These are phyloP conservation scores for Procavia capensis DNA, from an alignment of 2,113 vertebrate genomes.

Conservation along the genomic window DNA sequence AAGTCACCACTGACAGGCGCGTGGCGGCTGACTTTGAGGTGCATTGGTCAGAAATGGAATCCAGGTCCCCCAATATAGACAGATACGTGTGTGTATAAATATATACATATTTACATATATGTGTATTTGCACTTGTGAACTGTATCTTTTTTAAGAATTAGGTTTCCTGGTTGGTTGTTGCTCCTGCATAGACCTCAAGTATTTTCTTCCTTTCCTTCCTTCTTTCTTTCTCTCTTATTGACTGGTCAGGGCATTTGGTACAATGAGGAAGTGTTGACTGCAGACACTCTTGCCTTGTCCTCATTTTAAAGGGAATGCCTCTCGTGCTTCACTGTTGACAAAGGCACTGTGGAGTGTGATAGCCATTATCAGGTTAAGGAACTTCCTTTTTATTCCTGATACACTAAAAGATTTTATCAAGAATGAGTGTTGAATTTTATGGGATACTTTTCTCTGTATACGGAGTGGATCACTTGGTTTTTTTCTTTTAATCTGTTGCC, in stretches of 20 bases:
- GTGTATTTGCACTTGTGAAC: not conserved
- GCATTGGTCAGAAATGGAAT: too few relatives aligned
- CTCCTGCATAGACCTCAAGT: not conserved
- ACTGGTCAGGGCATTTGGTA: not conserved
- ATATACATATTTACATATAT: too few relatives aligned
- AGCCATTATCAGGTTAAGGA: not conserved
- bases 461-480: not conserved
- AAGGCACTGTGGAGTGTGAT: not conserved
- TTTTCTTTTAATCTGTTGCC: slow-evolving; percentile 13
- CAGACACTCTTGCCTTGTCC: not conserved
- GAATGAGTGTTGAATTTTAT: not conserved
- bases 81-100: too few relatives aligned
- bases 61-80: too few relatives aligned
- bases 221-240: not conserved
- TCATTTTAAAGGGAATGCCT: slow-evolving; percentile 49
- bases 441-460: not conserved
- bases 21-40: too few relatives aligned
- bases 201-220: not conserved
- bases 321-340: not conserved
- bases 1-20: not conserved
- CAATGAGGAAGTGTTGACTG: not conserved
- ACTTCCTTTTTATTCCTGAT: not conserved
- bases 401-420: slow-evolving; percentile 33
- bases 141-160: not conserved
- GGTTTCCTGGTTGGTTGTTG: not conserved